A percentile compares a stretch with the other conserved stretches of the same genome.
These are phyloP conservation scores for Astur gentilis DNA, from an alignment of 2,113 vertebrate genomes.

Conservation along the genomic window DNA sequence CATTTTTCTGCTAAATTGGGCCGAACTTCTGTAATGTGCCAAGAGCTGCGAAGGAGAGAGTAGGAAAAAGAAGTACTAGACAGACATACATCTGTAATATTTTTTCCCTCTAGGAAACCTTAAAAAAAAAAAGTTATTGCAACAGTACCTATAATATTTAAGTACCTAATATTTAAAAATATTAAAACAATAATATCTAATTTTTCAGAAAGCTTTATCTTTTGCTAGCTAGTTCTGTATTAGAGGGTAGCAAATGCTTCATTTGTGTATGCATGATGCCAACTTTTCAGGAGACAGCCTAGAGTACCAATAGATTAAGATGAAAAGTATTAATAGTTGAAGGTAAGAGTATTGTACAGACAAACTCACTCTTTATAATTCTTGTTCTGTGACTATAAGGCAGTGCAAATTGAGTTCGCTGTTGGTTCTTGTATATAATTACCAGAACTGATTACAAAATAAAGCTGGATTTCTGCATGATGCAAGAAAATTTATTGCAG, in stretches of 20 bases:
- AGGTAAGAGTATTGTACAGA: not conserved
- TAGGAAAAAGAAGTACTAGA: not conserved
- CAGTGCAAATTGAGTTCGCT: not conserved
- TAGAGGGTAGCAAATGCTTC: not conserved
- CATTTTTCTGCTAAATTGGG: not conserved
- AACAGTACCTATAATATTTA: not conserved
- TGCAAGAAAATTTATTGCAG: slow-evolving; percentile 36
- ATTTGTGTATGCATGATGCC: not conserved
- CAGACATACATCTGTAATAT: not conserved
- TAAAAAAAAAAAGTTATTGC: not conserved
- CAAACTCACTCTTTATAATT: not conserved
- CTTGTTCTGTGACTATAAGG: not conserved
- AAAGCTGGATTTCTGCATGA: slow-evolving; percentile 19
- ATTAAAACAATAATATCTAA: not conserved
- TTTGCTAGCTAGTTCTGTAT: not conserved
- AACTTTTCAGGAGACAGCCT: not conserved
- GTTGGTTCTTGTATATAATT: not conserved
- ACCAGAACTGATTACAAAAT: slow-evolving; percentile 13
- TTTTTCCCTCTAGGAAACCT: not conserved
- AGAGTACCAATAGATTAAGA: not conserved
- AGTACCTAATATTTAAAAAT: not conserved
- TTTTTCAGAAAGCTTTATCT: not conserved
- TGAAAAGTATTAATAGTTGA: not conserved
- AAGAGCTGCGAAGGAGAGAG: not conserved
- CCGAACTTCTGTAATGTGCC: not conserved